Evolutionary conservation across 2,113 vertebrate species (phyloP).

Genomic region (Grantiella picta): DNA sequence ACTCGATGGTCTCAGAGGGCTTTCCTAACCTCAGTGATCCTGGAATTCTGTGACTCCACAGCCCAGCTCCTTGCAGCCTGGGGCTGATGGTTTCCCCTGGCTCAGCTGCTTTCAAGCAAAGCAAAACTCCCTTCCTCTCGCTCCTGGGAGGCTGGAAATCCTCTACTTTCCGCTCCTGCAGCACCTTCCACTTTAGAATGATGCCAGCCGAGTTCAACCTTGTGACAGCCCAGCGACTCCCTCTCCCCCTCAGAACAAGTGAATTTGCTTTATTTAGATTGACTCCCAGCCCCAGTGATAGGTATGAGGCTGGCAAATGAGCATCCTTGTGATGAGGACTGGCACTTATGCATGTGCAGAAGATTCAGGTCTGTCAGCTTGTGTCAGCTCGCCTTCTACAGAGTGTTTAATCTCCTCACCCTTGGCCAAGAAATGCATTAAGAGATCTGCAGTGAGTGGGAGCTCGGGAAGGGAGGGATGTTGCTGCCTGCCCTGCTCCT

Average conservation of each 20-base stretch:
- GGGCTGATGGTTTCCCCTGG: not conserved
- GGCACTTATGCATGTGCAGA: conserved; percentile 47
- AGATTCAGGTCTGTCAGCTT: conserved; percentile 55
- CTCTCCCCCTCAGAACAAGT: conserved; percentile 20
- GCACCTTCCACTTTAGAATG: not conserved
- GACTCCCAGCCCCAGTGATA: conserved; percentile 56
- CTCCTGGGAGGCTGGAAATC: not conserved
- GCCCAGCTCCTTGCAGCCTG: not conserved
- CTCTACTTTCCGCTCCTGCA: not conserved
- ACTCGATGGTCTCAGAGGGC: not conserved
- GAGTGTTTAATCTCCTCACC: conserved; percentile 48
- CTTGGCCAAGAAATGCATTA: conserved; percentile 59
- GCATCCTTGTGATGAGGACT: conserved; percentile 53
- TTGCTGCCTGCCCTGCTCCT: not conserved
- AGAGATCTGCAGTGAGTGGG: not conserved
- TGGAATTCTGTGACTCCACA: not conserved
- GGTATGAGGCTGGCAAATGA: conserved; percentile 58
- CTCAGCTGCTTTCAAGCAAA: not conserved
- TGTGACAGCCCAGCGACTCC: conserved; percentile 34
- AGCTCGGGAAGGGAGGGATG: not conserved
- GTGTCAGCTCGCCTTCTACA: conserved; percentile 32
- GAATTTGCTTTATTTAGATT: conserved; percentile 51
- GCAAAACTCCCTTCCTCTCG: not conserved
- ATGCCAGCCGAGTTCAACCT: conserved; percentile 35
- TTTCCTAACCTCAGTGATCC: not conserved